phyloP scores from a whole-genome alignment of 1,140 invertebrate species.

The Saccostrea cuccullata region DNA sequence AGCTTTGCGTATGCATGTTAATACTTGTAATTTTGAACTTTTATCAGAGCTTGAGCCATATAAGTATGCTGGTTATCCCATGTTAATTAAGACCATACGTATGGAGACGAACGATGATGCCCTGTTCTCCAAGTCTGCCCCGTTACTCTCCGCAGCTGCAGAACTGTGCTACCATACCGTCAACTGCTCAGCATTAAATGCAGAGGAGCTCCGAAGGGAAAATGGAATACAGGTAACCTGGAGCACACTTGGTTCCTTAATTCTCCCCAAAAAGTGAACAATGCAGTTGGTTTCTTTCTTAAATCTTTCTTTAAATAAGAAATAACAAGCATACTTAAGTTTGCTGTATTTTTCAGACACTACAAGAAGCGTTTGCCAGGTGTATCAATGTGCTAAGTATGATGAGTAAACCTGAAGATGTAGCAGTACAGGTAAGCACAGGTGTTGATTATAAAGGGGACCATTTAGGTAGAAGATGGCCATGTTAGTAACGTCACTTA shows the following conservation, averaged over 20 bases:
- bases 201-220: constrained; percentile 96
- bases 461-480: too few species aligned
- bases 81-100: constrained; percentile 96
- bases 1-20: not conserved
- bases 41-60: constrained; percentile 92
- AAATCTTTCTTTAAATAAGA: too few species aligned
- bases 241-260: too few species aligned
- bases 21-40: not conserved
- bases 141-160: constrained; percentile 92
- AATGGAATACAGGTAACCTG: constrained; percentile 91
- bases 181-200: constrained; percentile 97
- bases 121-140: constrained; percentile 91
- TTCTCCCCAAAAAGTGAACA: too few species aligned
- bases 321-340: too few species aligned
- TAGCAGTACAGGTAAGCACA: constrained; percentile 84
- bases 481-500: too few species aligned
- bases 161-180: constrained; percentile 98
- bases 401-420: constrained; percentile 86
- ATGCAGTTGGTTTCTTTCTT: too few species aligned
- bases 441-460: not conserved
- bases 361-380: constrained; percentile 92
- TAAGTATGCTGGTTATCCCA: constrained; percentile 99
- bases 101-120: constrained; percentile 95
- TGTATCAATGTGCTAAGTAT: constrained; percentile 93
- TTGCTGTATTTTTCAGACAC: constrained; percentile 80